Percentiles rank a stretch among this genome's conserved stretches.
Conservation (phyloP, 2,888 invertebrate species). For the Nephrotoma guestfalica region DNA sequence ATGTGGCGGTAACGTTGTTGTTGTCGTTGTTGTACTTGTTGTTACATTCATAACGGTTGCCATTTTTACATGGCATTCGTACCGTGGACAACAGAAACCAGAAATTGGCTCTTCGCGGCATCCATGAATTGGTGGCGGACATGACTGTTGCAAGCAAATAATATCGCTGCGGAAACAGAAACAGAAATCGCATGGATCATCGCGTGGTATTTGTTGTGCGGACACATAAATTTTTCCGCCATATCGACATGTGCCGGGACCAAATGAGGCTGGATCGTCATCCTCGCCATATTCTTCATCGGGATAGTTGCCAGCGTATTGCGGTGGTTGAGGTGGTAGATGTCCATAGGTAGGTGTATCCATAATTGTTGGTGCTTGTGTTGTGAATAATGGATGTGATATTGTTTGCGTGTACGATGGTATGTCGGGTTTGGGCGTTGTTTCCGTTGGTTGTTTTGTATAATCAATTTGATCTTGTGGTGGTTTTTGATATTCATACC, state of each 20-base stretch:
- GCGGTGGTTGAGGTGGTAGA: constrained; percentile 21
- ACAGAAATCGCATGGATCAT: constrained; percentile 92
- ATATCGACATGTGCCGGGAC: constrained; percentile 82
- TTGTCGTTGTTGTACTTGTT: constrained; percentile 77
- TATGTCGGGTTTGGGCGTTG: not conserved
- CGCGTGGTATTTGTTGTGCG: constrained; percentile 86
- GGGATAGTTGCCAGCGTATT: constrained; percentile 24
- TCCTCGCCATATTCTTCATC: constrained; percentile 49
- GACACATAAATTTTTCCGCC: constrained; percentile 87
- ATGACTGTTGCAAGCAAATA: constrained; percentile 87
- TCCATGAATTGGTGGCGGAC: constrained; percentile 83
- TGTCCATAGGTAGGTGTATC: constrained; percentile 9
- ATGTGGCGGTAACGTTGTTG: constrained; percentile 70
- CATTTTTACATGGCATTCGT: constrained; percentile 85
- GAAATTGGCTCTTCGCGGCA: constrained; percentile 85
- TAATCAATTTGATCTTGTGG: not conserved
- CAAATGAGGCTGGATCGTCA: constrained; percentile 61
- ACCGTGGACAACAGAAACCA: constrained; percentile 90
- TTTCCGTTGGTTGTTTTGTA: not conserved
- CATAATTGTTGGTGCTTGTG: constrained; percentile 2
- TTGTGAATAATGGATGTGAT: not conserved
- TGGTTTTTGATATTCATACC: constrained; percentile 1
- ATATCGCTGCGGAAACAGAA: constrained; percentile 95
- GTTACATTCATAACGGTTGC: constrained; percentile 66
- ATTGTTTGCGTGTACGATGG: not conserved